Base-by-base conservation (phyloP, 2,797 vertebrate genomes). In the Esox lucius region DNA sequence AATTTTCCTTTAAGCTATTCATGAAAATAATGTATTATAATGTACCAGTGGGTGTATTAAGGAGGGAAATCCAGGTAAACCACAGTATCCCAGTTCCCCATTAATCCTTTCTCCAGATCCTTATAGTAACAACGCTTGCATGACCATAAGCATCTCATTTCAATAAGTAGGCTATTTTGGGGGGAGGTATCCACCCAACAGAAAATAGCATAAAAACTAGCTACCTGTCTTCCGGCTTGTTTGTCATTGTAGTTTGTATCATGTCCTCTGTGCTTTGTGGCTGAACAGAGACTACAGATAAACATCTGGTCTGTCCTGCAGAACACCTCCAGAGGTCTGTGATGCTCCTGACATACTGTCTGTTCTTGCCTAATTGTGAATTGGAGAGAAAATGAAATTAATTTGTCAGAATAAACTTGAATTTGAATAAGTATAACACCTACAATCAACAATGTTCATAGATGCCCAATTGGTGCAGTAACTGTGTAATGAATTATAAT, bases 261-360 rank as follows among this genome's bases (percentile, higher is more conserved):
- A 15, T 83, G 82, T 35, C 49, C 66, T 12, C 4, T 79, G 73
- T 84, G 79, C 6, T 68, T 72, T 31, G 68, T 46, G 28, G 28
- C 12, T 5, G 28, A 59, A 62, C 75, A 82, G 39, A 49, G 28
- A 1, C 73, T 76, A 71, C 79, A 84, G 69, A 83, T 80, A 24
- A 26, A 64, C 70, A 79, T 78, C 73, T 72, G 73, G 67, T 83
- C 81, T 0, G 78, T 84, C 68, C 46, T 72, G 78, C 79, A 84
- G 76, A 79, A 80, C 53, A 76, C 31, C 35, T 72, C 76, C 26
- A 73, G 53, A 39, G 35, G 35, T 8, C 0, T 39, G 8, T 39
- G 35, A 39, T 39, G 35, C 35, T 39, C 35, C 35, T 39, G 35
- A 39, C 35, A 39, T 39, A 5, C 2, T 39, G 70, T 26, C 39